Evolutionary conservation across 2,113 vertebrate genomes (phyloP).

Genomic region (Actenoides hombroni): DNA sequence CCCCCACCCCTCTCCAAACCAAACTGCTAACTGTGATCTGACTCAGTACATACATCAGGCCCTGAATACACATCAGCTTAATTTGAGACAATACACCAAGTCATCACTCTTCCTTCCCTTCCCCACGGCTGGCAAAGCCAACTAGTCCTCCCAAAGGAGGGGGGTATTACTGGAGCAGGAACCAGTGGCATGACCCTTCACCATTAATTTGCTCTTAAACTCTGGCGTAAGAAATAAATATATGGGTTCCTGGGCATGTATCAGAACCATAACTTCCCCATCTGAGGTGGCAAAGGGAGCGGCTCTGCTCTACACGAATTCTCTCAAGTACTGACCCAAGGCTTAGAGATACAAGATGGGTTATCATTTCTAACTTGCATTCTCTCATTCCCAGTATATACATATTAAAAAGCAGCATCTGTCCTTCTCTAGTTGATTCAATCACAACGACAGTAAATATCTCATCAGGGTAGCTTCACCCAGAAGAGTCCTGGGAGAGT

Average conservation of each 20-base stretch:
- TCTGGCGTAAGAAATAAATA: neutral
- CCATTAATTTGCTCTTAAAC: neutral
- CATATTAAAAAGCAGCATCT: neutral
- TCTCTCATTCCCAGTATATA: neutral
- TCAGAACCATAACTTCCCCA: neutral
- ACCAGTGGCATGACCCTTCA: neutral
- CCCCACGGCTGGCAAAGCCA: neutral
- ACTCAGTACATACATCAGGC: neutral
- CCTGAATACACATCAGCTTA: neutral
- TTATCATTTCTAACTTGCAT: neutral
- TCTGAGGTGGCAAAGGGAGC: neutral
- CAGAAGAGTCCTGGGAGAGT: neutral
- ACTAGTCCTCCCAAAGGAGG: neutral
- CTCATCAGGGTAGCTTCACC: neutral
- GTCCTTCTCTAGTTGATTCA: neutral
- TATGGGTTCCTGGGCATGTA: neutral
- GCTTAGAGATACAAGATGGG: neutral
- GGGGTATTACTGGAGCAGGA: neutral
- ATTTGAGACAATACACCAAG: constrained; percentile 1
- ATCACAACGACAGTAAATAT: neutral
- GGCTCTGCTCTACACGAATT: neutral
- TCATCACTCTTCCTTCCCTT: neutral
- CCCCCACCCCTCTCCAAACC: neutral
- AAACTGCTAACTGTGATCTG: neutral
- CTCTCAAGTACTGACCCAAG: neutral